Conservation (phyloP, 2,113 vertebrate genomes). For the Prunella himalayana region DNA sequence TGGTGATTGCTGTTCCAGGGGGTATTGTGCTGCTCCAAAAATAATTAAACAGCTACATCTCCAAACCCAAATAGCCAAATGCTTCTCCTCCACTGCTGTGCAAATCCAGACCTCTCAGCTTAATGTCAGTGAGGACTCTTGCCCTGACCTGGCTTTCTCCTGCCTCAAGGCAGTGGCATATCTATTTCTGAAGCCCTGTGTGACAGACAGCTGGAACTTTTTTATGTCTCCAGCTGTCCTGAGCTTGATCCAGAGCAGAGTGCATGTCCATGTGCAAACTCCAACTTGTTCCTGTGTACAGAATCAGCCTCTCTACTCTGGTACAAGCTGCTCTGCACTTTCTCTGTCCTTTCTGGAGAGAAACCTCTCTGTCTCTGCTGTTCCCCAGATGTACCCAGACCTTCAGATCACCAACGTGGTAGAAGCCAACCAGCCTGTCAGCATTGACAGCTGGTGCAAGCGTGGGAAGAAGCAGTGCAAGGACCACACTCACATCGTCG, state of each 20-base stretch:
- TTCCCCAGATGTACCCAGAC: constrained; percentile 89
- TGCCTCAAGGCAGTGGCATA: not conserved
- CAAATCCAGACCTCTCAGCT: not conserved
- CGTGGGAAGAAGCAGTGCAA: constrained; percentile 91
- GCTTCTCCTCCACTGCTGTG: fast-evolving
- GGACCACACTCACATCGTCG: constrained; percentile 84
- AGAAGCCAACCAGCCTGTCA: constrained; percentile 89
- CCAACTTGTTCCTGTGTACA: not conserved
- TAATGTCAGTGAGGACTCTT: not conserved
- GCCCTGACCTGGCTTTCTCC: not conserved
- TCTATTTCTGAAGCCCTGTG: not conserved
- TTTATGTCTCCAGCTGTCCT: not conserved
- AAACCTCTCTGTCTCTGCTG: not conserved
- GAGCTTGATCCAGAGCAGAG: not conserved
- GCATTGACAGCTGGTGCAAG: constrained; percentile 93
- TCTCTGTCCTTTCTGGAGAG: not conserved
- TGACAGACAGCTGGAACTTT: not conserved
- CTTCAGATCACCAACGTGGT: constrained; percentile 96
- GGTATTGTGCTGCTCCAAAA: not conserved
- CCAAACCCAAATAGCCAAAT: not conserved
- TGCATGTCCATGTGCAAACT: not conserved
- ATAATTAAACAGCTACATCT: not conserved
- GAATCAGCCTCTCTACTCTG: not conserved
- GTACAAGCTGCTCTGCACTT: not conserved
- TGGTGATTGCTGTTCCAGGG: not conserved